phyloP scores from a whole-genome alignment of 2,797 vertebrate species.

The Pseudomugil gertrudae region DNA sequence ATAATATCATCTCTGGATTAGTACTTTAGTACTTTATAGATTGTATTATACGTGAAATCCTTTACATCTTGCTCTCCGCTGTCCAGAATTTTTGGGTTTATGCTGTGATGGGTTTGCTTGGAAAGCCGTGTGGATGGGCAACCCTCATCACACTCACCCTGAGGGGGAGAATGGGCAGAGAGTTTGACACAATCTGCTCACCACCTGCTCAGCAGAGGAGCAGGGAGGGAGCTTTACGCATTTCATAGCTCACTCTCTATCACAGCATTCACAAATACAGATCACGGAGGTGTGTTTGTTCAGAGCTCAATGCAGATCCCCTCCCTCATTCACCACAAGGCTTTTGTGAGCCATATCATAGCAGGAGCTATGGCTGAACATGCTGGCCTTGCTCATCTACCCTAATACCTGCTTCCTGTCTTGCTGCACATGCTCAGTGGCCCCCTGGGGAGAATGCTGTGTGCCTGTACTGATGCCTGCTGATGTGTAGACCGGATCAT shows the following conservation, averaged over 20 bases:
- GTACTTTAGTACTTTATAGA: neutral
- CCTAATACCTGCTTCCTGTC: conserved; percentile 69
- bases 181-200: conserved; percentile 66
- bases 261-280: conserved; percentile 46
- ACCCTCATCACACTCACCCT: conserved; percentile 39
- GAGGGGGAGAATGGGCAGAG: conserved; percentile 26
- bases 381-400: conserved; percentile 33
- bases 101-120: conserved; percentile 39
- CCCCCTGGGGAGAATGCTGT: conserved; percentile 24
- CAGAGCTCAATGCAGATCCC: conserved; percentile 25
- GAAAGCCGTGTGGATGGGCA: conserved; percentile 11
- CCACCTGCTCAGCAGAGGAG: conserved; percentile 61
- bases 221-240: conserved; percentile 19
- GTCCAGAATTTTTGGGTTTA: conserved; percentile 22
- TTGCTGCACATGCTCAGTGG: conserved; percentile 65
- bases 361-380: conserved; percentile 35
- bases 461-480: conserved; percentile 42
- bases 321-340: conserved; percentile 13
- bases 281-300: conserved; percentile 54
- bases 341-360: conserved; percentile 41
- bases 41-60: conserved; percentile 3
- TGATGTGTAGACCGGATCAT: conserved; percentile 28
- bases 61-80: conserved; percentile 26
- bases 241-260: conserved; percentile 27
- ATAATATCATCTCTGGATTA: too few relatives aligned